Percentiles rank a stretch among this genome's conserved stretches.
Evolutionary conservation across 2,113 vertebrate genomes (phyloP).

Genomic region (Eulemur rufifrons): DNA sequence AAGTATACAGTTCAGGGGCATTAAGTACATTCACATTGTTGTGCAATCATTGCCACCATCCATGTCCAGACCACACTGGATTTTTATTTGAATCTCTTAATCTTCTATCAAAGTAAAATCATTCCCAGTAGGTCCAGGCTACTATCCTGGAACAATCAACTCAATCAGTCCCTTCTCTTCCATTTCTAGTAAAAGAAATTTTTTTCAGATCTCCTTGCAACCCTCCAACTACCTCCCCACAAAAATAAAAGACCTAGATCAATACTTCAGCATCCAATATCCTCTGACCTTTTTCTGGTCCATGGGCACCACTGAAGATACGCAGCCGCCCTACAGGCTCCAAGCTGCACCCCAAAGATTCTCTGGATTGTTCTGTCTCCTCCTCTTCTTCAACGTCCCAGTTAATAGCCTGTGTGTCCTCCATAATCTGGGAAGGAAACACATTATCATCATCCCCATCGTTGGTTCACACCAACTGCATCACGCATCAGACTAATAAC

Average conservation of each 20-base stretch:
- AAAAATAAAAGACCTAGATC: background rate
- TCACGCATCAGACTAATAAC: background rate
- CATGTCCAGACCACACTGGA: background rate
- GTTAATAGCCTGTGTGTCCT: slow-evolving; percentile 78
- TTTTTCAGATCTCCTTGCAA: background rate
- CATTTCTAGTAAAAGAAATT: background rate
- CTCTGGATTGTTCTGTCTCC: slow-evolving; percentile 32
- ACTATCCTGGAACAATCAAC: background rate
- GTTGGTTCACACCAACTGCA: background rate
- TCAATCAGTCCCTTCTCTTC: background rate
- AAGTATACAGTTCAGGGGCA: background rate
- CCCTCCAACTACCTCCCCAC: background rate
- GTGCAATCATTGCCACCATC: background rate
- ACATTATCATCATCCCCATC: background rate
- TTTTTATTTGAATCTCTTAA: slow-evolving; percentile 25
- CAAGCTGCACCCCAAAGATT: background rate
- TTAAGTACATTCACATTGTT: background rate
- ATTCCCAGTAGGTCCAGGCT: background rate
- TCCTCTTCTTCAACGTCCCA: slow-evolving; percentile 72
- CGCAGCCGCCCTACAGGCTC: slow-evolving; percentile 73
- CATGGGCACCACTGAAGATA: slow-evolving; percentile 75
- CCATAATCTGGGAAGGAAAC: slow-evolving; percentile 75
- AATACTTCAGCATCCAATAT: background rate
- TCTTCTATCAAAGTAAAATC: slow-evolving; percentile 28
- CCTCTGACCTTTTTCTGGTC: slow-evolving; percentile 80